Evolutionary conservation across 2,113 vertebrate species (phyloP), one percentile per base, ranked within the genome.

Genomic region (Camelus bactrianus): DNA sequence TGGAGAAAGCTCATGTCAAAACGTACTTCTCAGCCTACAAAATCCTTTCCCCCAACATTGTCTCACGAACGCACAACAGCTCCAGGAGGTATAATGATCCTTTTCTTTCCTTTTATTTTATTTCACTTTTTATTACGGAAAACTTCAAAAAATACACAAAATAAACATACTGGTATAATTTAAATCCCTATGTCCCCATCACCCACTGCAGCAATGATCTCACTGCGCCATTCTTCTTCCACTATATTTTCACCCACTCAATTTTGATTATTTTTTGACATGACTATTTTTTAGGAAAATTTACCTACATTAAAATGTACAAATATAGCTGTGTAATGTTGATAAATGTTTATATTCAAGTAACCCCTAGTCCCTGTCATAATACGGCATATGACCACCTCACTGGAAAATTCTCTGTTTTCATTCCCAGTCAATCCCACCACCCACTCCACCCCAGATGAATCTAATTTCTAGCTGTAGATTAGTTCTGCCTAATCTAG

Each of bases 61-160:
- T 70, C 76, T 84, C 67, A 0, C 2, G 42, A 83, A 65, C 0
- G 0, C 50, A n/a, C 58, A 54, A 10, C 22, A 62, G 52, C 85
- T 75, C 91, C 9, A 1, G 19, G 19, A 81, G 91, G 86, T 38
- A 2, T 46, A 79, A 94, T 95, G 91, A 96, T 52, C 35, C 58
- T 81, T 83, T 72, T 67, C 92, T 87, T 54, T 58, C n/a, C 80
- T 82, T 85, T 88, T 38, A 91, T 94, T 96, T 91, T 50, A 91
- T 93, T 97, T 81, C 77, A 77, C 81, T 85, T 96, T 96, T 87
- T 96, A 92, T 97, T 85, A 79, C 0, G 2, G 52, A 83, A 89
- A 95, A 83, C 42, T 94, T 89, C 30, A 92, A 82, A 91, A 91
- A 84, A 62, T 24, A 58, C 83, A 64, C 89, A 50, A 60, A 87